These are phyloP conservation scores for Octonoba sinensis DNA, from an alignment of 2,888 invertebrate species.

Conservation along the genomic window DNA sequence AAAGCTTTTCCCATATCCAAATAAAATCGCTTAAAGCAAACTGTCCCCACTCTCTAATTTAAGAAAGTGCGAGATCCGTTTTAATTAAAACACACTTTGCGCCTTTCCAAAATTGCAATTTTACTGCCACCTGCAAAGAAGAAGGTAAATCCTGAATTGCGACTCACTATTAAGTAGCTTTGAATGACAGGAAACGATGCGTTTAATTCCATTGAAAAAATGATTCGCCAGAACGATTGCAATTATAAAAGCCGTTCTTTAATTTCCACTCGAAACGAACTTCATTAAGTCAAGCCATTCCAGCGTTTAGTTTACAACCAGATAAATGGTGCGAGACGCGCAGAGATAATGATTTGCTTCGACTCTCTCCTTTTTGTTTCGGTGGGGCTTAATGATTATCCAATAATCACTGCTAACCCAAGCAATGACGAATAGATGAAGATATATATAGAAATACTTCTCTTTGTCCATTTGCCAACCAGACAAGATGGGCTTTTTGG, in stretches of 20 bases:
- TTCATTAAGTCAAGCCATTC: constrained; percentile 17
- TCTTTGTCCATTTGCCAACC: constrained; percentile 4
- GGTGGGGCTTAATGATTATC: constrained; percentile 46
- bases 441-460: constrained; percentile 39
- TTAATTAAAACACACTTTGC: no score
- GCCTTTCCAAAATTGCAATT: no score
- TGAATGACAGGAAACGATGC: constrained; percentile 12
- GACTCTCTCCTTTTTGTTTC: constrained; percentile 27
- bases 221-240: constrained; percentile 2
- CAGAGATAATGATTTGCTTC: constrained; percentile 37
- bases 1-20: no score
- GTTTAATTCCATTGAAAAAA: constrained; percentile 18
- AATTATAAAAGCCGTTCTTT: constrained; percentile 22
- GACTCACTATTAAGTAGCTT: neutral
- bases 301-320: constrained; percentile 10
- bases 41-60: no score
- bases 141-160: no score
- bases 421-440: neutral
- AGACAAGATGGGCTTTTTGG: neutral
- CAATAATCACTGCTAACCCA: constrained; percentile 24
- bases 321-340: constrained; percentile 26
- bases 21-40: no score
- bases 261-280: constrained; percentile 20
- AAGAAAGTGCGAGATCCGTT: no score
- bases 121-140: no score